Percentiles rank a stretch among this genome's conserved stretches.
phyloP scores from a whole-genome alignment of 2,113 vertebrate genomes.

The Halcyon senegalensis region DNA sequence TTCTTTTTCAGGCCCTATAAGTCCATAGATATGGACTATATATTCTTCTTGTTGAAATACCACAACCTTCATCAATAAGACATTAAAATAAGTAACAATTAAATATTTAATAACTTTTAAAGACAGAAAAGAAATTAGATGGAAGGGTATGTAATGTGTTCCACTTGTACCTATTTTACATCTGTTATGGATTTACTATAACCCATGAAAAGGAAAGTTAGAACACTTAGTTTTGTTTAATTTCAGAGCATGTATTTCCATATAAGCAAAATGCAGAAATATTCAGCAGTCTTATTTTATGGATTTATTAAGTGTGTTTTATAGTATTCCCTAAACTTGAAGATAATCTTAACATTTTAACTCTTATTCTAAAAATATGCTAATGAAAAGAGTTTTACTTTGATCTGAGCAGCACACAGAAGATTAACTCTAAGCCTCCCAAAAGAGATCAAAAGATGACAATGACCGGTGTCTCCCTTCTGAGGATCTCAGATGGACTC shows the following conservation, averaged over 20 bases:
- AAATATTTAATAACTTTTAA: neutral
- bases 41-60: constrained; percentile 27
- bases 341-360: constrained; percentile 17
- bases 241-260: constrained; percentile 23
- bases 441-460: neutral
- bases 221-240: constrained; percentile 37
- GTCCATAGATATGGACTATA: neutral
- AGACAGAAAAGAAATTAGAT: neutral
- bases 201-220: constrained; percentile 24
- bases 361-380: constrained; percentile 1
- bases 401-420: neutral
- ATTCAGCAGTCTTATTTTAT: constrained; percentile 27
- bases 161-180: neutral
- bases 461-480: neutral
- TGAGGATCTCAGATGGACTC: neutral
- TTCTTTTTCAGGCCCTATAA: neutral
- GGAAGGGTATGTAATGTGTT: neutral
- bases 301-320: constrained; percentile 45
- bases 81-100: neutral
- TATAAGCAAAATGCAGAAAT: constrained; percentile 30
- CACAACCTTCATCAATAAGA: neutral
- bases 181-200: constrained; percentile 38
- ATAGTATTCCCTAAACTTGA: constrained; percentile 32
- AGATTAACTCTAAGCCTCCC: constrained; percentile 14
- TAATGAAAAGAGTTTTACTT: constrained; percentile 10